Percentiles rank a stretch among this genome's conserved stretches.
Evolutionary conservation across 2,797 vertebrate species (phyloP).

Genomic region (Florisuga fusca): DNA sequence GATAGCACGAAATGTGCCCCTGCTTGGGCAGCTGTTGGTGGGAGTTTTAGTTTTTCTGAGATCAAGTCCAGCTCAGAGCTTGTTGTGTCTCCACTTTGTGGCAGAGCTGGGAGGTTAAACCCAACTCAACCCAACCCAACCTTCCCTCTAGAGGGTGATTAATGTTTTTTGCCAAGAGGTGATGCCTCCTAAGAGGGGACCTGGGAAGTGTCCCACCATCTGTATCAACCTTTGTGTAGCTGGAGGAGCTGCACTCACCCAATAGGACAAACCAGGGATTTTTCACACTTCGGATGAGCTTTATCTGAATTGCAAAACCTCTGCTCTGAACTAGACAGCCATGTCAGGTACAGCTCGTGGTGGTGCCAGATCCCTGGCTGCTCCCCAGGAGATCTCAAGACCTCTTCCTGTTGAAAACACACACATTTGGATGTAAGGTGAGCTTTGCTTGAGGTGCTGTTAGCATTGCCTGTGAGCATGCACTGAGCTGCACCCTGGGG

Average conservation of each 20-base stretch:
- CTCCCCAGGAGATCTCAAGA: neutral
- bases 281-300: neutral
- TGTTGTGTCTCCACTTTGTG: accelerated
- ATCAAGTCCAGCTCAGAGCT: neutral
- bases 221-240: neutral
- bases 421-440: neutral
- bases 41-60: neutral
- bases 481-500: neutral
- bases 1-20: neutral
- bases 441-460: neutral
- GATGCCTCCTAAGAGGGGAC: neutral
- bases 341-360: accelerated
- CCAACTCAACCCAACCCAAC: neutral
- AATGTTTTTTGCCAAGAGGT: neutral
- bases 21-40: neutral
- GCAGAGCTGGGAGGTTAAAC: neutral
- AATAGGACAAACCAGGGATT: neutral
- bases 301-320: neutral
- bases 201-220: neutral
- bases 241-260: neutral
- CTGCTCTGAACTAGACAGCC: neutral
- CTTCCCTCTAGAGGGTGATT: neutral
- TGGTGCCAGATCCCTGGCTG: neutral
- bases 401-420: neutral
- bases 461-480: neutral